A percentile compares a stretch with the other conserved stretches of the same genome.
Conservation (phyloP, 2,888 invertebrate genomes). For the Agrochola litura region DNA sequence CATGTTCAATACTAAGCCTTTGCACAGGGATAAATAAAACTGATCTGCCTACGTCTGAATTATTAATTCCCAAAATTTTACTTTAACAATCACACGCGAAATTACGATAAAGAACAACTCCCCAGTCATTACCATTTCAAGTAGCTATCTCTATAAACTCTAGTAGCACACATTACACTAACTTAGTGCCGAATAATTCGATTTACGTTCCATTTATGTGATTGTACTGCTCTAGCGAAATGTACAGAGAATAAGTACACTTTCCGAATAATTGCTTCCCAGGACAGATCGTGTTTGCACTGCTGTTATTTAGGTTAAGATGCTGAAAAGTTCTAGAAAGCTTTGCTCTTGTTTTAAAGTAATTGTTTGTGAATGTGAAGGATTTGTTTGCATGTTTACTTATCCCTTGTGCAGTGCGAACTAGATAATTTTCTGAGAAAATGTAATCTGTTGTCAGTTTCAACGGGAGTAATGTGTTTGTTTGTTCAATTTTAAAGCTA, state of each 20-base stretch:
- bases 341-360: slow-evolving; percentile 15
- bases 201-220: slow-evolving; percentile 70
- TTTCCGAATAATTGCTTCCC: slow-evolving; percentile 66
- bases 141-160: slow-evolving; percentile 18
- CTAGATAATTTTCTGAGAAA: neutral
- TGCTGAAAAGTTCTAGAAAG: slow-evolving; percentile 47
- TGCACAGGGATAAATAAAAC: neutral
- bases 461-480: too few relatives aligned
- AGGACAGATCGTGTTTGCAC: slow-evolving; percentile 51
- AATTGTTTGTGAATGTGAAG: slow-evolving; percentile 39
- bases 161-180: slow-evolving; percentile 36
- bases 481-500: neutral
- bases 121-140: slow-evolving; percentile 19
- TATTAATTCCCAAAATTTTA: neutral
- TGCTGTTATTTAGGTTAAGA: slow-evolving; percentile 48
- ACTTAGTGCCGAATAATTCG: slow-evolving; percentile 58
- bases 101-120: neutral
- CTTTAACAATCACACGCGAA: neutral
- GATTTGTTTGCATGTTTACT: slow-evolving; percentile 21
- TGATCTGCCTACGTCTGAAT: neutral
- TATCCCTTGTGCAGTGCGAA: neutral
- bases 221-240: slow-evolving; percentile 63
- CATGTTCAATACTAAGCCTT: neutral
- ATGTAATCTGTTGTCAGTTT: neutral
- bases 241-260: slow-evolving; percentile 48